A percentile compares a stretch with the other conserved stretches of the same genome.
phyloP scores from a whole-genome alignment of 1,140 invertebrate species.

The Trichonephila clavipes region DNA sequence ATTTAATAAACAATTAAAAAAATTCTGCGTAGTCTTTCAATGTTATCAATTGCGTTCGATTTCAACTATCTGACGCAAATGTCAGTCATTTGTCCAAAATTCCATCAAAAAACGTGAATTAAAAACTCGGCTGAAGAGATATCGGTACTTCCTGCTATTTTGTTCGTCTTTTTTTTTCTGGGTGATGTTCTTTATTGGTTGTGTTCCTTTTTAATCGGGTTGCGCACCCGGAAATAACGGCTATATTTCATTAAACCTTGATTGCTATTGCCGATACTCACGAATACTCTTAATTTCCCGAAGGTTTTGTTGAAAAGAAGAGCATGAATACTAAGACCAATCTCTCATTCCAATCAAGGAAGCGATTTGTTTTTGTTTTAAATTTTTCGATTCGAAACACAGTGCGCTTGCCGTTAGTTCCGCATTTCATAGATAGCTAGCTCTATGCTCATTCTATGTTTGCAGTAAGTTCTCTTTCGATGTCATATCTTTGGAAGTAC shows the following conservation, averaged over 20 bases:
- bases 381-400: not conserved
- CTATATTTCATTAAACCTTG: not conserved
- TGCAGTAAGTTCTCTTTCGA: not conserved
- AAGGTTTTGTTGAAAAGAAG: not conserved
- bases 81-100: too few species aligned
- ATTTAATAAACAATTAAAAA: too few species aligned
- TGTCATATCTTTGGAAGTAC: not conserved
- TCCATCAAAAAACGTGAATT: too few species aligned
- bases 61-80: too few species aligned
- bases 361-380: not conserved
- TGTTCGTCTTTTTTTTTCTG: not conserved
- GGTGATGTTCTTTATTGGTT: not conserved
- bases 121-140: too few species aligned
- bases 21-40: too few species aligned
- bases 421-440: not conserved
- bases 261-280: not conserved
- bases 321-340: not conserved
- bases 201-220: not conserved
- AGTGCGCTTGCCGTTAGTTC: not conserved
- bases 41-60: too few species aligned
- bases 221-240: not conserved
- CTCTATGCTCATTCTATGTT: not conserved
- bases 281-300: not conserved
- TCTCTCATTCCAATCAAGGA: conserved; percentile 1
- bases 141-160: too few species aligned